Evolutionary conservation across 1,140 invertebrate species (phyloP).

Genomic region (Drosophila obscura): DNA sequence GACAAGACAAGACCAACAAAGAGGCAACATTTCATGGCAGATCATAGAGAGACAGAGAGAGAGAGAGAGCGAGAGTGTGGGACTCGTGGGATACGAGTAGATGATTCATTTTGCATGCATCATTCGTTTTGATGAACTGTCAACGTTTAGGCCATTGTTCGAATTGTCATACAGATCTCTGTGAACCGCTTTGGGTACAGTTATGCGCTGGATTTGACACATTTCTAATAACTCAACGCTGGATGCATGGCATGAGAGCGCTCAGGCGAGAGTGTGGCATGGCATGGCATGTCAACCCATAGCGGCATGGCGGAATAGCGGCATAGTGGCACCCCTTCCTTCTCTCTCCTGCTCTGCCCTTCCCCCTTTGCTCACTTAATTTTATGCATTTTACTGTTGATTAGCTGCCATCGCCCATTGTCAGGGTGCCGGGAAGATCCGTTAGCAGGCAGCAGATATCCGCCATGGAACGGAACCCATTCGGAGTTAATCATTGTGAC

Average conservation of each 20-base stretch:
- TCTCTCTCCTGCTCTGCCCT: conserved; percentile 11
- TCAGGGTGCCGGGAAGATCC: conserved; percentile 15
- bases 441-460: conserved; percentile 8
- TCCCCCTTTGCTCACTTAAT: conserved; percentile 63
- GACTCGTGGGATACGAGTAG: conserved; percentile 12
- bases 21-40: conserved; percentile 66
- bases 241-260: not conserved
- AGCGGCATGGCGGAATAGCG: too few species aligned
- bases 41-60: conserved; percentile 17
- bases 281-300: too few species aligned
- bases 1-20: conserved; percentile 9
- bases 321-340: not conserved
- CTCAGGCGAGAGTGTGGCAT: too few species aligned
- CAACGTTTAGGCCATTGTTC: conserved; percentile 71
- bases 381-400: conserved; percentile 78
- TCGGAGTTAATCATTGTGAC: conserved; percentile 58
- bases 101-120: conserved; percentile 74
- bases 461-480: not conserved
- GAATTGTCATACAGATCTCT: not conserved
- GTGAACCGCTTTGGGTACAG: conserved; percentile 49
- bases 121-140: conserved; percentile 81
- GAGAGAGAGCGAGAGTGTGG: not conserved
- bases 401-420: conserved; percentile 73
- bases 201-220: conserved; percentile 64
- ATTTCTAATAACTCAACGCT: conserved; percentile 65